Base-by-base conservation (phyloP, 2,113 vertebrate species). In the Sclerurus mexicanus region DNA sequence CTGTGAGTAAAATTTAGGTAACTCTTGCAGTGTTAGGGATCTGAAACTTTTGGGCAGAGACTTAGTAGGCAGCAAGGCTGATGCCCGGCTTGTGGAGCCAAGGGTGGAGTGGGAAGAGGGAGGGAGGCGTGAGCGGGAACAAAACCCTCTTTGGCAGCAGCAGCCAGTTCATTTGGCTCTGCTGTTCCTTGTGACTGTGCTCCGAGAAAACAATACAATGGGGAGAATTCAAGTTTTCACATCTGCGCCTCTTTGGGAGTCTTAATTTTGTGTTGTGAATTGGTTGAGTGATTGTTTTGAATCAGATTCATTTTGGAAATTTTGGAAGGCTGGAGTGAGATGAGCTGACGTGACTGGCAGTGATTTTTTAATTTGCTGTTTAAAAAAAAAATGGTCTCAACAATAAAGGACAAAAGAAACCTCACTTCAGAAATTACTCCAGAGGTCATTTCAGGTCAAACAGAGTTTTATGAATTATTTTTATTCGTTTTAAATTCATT, bases 221-320 rank as follows among this genome's bases (percentile, higher is more conserved):
- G 63, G 19, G 67, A 62, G 91, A 87, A 72, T 47, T 76, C 77
- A 44, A 50, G 69, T 63, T 71, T 74, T 78, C 58, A 68, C 71
- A 83, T 79, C 89, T 56, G 81, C 0, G 3, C 37, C 87, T 95
- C 86, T 60, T 55, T 72, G 88, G 82, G 62, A 82, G 19, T 47
- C 63, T 59, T 68, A n/a, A 53, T 90, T 95, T 85, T 73, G 28
- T 73, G 28, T 49, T 58, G 42, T 58, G 68, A 69, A 66, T 58
- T 68, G 12, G 49, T 96, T 55, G 58, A 75, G 59, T 40, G 90
- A 67, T 30, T 80, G 93, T 85, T 93, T 83, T 86, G 75, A 93
- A 68, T 47, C 7, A 7, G 71, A 60, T 68, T 92, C 7, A 12
- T 47, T 79, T 59, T 24, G 67, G 72, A 85, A 33, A 63, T 79